A percentile compares a stretch with the other conserved stretches of the same genome.
Conservation (phyloP, 2,797 vertebrate species). For the Oreochromis grahami region DNA sequence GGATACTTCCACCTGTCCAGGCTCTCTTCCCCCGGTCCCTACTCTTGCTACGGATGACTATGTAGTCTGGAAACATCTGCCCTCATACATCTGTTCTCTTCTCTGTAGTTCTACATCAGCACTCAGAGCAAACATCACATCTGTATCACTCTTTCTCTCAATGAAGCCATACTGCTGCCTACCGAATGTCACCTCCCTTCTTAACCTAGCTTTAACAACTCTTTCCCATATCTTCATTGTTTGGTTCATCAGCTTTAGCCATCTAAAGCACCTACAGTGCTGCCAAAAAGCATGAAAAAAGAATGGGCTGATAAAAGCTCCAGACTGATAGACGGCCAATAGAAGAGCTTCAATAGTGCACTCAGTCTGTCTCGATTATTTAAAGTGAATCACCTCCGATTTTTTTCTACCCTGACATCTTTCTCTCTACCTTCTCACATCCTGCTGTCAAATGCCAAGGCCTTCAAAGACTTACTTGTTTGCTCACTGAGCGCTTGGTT, state of each 20-base stretch:
- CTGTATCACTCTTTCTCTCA: background rate
- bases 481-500: background rate
- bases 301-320: background rate
- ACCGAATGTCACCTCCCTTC: background rate
- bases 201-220: background rate
- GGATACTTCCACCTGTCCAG: background rate
- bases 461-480: conserved; percentile 38
- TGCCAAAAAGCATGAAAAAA: background rate
- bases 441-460: conserved; percentile 43
- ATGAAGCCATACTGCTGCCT: background rate
- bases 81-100: background rate
- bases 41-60: background rate
- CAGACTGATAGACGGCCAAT: conserved; percentile 1
- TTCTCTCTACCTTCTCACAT: background rate
- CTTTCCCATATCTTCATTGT: background rate
- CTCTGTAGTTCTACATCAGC: background rate
- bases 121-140: background rate
- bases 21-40: background rate
- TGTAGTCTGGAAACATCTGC: background rate
- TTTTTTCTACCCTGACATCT: background rate
- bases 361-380: conserved; percentile 3
- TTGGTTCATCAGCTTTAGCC: background rate
- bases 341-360: background rate
- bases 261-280: background rate
- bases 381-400: conserved; percentile 5